These are phyloP conservation scores for Ctenodactylus gundi DNA, from an alignment of 2,113 vertebrate species.

Conservation along the genomic window DNA sequence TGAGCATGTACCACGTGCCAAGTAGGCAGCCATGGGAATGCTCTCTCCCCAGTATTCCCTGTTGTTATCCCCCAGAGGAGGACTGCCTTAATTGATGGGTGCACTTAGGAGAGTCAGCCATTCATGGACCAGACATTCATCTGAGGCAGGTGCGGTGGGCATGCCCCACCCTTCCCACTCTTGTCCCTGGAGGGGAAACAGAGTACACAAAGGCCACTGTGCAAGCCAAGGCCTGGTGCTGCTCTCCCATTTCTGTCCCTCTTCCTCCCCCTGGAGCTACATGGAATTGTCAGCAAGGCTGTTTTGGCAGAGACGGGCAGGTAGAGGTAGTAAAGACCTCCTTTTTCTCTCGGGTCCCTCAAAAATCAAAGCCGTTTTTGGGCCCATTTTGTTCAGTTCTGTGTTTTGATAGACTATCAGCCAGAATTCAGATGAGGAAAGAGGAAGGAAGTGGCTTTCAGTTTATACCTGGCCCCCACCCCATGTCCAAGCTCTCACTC, in stretches of 20 bases:
- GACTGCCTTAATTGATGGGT: not conserved
- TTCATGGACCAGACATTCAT: fast-evolving
- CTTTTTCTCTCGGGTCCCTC: not conserved
- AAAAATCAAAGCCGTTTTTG: not conserved
- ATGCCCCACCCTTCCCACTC: too few species aligned
- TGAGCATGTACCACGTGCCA: not conserved
- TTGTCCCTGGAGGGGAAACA: not conserved
- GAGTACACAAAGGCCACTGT: not conserved
- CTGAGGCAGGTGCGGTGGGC: not conserved
- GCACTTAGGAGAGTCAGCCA: not conserved
- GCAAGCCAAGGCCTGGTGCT: not conserved
- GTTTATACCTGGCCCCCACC: not conserved
- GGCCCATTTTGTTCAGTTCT: not conserved
- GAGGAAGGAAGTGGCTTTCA: not conserved
- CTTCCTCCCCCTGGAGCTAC: not conserved
- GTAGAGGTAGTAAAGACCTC: not conserved
- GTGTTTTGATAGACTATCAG: not conserved
- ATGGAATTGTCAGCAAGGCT: fast-evolving
- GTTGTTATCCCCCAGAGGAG: too few species aligned
- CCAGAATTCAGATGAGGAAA: not conserved
- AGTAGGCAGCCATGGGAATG: not conserved
- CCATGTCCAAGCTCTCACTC: not conserved
- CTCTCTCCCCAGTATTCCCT: not conserved
- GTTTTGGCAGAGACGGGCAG: not conserved
- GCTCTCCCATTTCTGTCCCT: not conserved